Conservation (phyloP, 2,888 invertebrate species). For the Ophion ventricosus region DNA sequence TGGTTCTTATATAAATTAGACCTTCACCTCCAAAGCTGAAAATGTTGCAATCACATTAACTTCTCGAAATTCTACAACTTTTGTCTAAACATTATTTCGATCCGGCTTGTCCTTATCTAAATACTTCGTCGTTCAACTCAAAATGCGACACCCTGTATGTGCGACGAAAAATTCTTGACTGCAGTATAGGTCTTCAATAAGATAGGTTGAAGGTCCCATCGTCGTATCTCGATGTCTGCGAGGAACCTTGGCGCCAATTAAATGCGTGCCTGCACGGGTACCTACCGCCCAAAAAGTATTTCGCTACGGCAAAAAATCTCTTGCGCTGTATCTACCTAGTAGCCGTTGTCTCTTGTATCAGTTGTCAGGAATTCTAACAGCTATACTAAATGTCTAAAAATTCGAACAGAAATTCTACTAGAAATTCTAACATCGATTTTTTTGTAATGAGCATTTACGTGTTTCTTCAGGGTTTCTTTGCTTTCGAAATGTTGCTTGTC, state of each 20-base stretch:
- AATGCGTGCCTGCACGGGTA: slow-evolving; percentile 38
- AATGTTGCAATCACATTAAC: neutral
- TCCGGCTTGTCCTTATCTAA: neutral
- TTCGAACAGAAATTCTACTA: neutral
- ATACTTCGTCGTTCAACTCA: neutral
- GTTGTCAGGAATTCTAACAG: neutral
- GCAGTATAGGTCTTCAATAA: slow-evolving; percentile 63
- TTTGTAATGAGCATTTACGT: neutral
- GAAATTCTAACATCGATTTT: neutral
- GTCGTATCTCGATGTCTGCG: slow-evolving; percentile 38
- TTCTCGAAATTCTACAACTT: neutral
- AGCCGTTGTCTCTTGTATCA: neutral
- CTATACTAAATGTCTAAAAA: neutral
- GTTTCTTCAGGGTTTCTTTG: too few relatives aligned
- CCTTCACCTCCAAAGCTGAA: neutral
- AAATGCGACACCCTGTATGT: neutral
- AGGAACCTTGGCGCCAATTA: slow-evolving; percentile 55
- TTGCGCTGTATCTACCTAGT: neutral
- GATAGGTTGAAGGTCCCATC: slow-evolving; percentile 61
- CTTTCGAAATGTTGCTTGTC: neutral
- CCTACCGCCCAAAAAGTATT: slow-evolving; percentile 39
- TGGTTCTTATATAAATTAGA: neutral
- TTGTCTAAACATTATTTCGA: too few relatives aligned
- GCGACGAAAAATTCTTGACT: slow-evolving; percentile 11
- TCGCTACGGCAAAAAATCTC: slow-evolving; percentile 5